Evolutionary conservation across 1,140 invertebrate species (phyloP), one percentile per base, ranked within the genome.

Genomic region (Leptopilina boulardi): DNA sequence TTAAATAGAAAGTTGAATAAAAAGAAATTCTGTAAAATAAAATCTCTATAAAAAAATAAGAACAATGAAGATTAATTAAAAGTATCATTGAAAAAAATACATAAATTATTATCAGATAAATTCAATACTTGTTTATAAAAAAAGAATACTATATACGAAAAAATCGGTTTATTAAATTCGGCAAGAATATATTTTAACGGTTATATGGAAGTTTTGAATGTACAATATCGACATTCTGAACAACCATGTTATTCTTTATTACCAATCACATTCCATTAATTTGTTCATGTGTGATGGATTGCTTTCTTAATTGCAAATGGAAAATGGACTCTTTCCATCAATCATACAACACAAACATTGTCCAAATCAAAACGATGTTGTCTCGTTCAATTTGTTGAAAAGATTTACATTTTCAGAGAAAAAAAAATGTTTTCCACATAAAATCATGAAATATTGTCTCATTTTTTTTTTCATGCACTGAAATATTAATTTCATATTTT

Each of bases 281-380:
- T 66, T 66, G 56, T 66, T 66, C 13, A 66, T 66, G 13, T 66
- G 59, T 66, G 59, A 66, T 66, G 59, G 23, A 66, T 66, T 34
- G 59, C 59, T 66, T 34, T 66, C 26, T 26, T 66, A 66, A 66
- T 34, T 66, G 56, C 26, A 26, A n/a, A 66, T 66, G 26, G 26
- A 66, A 66, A 66, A 66, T 66, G 9, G 56, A 66, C 56, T 30
- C 23, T 30, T n/a, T 10, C 56, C 26, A 66, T 66, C 56, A 30
- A 66, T 66, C 56, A 66, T 59, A 26, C 23, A 59, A 26, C 23
- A 59, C 21, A 59, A 59, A 59, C 19, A 66, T 34, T 66, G 26
- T 15, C 6, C 15, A 23, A 66, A 34, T 66, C 13, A 34, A 8
- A 66, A 66, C 23, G 26, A 66, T 30, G 26, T 66, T 66, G 9